A percentile compares a stretch with the other conserved stretches of the same genome.
Evolutionary conservation across 2,113 vertebrate species (phyloP).

Genomic region (Peucedramus taeniatus): DNA sequence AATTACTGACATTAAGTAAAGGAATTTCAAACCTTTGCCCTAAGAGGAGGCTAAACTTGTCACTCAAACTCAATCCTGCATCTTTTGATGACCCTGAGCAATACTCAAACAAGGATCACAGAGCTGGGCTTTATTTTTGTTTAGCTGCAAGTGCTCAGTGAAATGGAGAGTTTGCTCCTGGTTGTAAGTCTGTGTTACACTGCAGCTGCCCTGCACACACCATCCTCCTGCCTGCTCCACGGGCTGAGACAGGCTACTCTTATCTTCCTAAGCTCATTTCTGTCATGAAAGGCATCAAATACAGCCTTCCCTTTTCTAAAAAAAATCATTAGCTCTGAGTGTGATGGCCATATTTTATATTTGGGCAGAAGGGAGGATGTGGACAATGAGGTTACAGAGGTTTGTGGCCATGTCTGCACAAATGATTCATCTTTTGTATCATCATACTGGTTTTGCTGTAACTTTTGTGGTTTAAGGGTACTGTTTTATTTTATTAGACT

Average conservation of each 20-base stretch:
- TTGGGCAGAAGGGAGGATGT: background rate
- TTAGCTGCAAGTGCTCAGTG: background rate
- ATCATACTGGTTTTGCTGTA: background rate
- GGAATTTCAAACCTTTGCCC: constrained; percentile 57
- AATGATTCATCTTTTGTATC: background rate
- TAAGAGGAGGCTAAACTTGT: constrained; percentile 23
- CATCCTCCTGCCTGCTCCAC: background rate
- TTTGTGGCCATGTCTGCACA: background rate
- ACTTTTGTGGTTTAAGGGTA: background rate
- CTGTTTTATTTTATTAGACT: background rate
- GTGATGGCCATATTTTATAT: background rate
- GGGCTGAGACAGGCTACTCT: background rate
- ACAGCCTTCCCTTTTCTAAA: background rate
- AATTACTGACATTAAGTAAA: constrained; percentile 59
- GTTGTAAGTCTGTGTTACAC: fast-evolving
- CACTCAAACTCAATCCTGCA: background rate
- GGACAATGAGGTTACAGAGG: background rate
- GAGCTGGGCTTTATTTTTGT: background rate
- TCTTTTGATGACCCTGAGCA: background rate
- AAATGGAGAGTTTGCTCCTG: background rate
- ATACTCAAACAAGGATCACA: background rate
- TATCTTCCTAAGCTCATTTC: background rate
- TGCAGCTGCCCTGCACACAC: background rate
- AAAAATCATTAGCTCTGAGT: background rate
- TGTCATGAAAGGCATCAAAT: background rate